These are phyloP conservation scores for Miniopterus natalensis DNA, from an alignment of 2,113 vertebrate genomes.

Conservation along the genomic window DNA sequence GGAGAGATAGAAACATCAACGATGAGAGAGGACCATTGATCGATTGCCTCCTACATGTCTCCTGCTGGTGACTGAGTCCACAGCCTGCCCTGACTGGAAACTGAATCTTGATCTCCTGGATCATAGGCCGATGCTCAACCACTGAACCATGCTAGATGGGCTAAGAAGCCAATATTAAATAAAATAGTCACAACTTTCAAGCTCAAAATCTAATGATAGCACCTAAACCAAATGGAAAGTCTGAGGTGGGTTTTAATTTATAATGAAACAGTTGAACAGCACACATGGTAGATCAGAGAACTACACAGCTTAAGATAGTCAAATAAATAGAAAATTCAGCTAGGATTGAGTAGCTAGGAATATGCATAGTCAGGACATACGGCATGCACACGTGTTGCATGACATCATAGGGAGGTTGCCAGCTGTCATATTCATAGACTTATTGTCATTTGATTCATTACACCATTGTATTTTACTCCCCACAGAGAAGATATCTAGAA, in stretches of 20 bases:
- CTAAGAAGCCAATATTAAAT: not conserved
- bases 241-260: slow-evolving; percentile 36
- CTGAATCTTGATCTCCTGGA: too few species aligned
- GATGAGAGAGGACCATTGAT: too few species aligned
- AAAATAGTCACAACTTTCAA: slow-evolving; percentile 15
- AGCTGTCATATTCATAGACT: not conserved
- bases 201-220: not conserved
- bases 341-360: not conserved
- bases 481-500: not conserved
- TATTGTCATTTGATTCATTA: not conserved
- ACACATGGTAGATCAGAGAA: not conserved
- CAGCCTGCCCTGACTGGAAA: too few species aligned
- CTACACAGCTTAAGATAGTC: not conserved
- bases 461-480: not conserved
- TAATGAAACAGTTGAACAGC: not conserved
- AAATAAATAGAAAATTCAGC: not conserved
- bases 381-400: not conserved
- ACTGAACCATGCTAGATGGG: too few species aligned
- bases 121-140: too few species aligned
- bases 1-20: too few species aligned
- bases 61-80: too few species aligned
- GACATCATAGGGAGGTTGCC: not conserved
- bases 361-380: not conserved
- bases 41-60: too few species aligned
- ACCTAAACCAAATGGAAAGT: not conserved